phyloP scores from a whole-genome alignment of 64 coral and sea anemone species.

The Exaiptasia diaphana region DNA sequence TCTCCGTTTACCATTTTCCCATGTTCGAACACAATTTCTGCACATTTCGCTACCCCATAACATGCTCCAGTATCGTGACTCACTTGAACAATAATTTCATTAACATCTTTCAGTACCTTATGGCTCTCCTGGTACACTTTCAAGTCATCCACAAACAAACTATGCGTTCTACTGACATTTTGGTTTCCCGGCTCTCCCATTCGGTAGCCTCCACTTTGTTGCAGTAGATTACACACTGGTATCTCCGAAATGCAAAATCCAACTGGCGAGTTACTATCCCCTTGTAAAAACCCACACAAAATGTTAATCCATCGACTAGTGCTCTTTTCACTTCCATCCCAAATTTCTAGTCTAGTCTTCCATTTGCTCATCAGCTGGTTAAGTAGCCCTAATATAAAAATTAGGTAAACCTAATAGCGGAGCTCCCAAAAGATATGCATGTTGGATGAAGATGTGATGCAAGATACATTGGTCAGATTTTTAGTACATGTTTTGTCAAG shows the following conservation, averaged over 20 bases:
- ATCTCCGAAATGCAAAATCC: background rate
- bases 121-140: slow-evolving; percentile 28
- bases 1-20: slow-evolving; percentile 11
- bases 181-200: slow-evolving; percentile 8
- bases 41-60: slow-evolving; percentile 25
- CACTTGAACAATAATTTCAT: slow-evolving; percentile 2
- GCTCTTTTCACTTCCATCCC: background rate
- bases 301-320: slow-evolving; percentile 27
- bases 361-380: slow-evolving; percentile 1
- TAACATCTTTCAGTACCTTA: background rate
- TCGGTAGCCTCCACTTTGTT: slow-evolving; percentile 2
- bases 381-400: too few relatives aligned
- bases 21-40: slow-evolving; percentile 12
- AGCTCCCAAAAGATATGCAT: too few relatives aligned
- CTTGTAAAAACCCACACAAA: slow-evolving; percentile 18
- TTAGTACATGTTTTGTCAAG: too few relatives aligned
- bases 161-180: background rate
- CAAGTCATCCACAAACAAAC: too few relatives aligned
- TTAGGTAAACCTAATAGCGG: too few relatives aligned
- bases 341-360: slow-evolving; percentile 38
- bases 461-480: too few relatives aligned
- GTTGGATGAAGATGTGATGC: too few relatives aligned
- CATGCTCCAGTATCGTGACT: slow-evolving; percentile 15
- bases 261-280: slow-evolving; percentile 10
- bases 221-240: background rate